Evolutionary conservation across 2,113 vertebrate species (phyloP).

Genomic region (Nettapus auritus): DNA sequence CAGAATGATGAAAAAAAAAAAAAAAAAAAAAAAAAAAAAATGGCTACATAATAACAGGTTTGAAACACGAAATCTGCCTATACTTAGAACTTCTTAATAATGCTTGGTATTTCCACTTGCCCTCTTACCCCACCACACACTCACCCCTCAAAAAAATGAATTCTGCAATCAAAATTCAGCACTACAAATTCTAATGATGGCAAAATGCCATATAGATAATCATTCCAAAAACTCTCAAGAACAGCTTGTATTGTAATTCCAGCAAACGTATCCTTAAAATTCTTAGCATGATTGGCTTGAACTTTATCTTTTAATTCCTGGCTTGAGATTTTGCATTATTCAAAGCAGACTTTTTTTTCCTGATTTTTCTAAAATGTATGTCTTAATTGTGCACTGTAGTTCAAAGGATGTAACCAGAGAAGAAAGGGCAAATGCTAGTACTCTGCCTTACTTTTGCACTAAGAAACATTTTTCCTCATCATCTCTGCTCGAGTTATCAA

Average conservation of each 20-base stretch:
- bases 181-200: background rate
- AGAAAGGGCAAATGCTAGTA: background rate
- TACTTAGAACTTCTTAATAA: background rate
- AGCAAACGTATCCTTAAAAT: background rate
- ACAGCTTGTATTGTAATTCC: background rate
- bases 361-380: background rate
- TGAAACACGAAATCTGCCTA: background rate
- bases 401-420: background rate
- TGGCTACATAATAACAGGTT: background rate
- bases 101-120: background rate
- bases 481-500: background rate
- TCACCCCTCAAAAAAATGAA: background rate
- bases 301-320: background rate
- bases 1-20: background rate
- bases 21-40: too few species aligned
- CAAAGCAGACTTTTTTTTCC: background rate
- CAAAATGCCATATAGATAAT: background rate
- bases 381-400: background rate
- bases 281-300: background rate
- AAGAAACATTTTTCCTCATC: background rate
- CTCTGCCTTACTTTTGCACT: background rate
- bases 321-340: background rate
- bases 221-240: background rate
- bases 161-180: background rate
- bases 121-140: background rate